phyloP scores from a whole-genome alignment of 2,888 invertebrate species.

The Cabera pusaria region DNA sequence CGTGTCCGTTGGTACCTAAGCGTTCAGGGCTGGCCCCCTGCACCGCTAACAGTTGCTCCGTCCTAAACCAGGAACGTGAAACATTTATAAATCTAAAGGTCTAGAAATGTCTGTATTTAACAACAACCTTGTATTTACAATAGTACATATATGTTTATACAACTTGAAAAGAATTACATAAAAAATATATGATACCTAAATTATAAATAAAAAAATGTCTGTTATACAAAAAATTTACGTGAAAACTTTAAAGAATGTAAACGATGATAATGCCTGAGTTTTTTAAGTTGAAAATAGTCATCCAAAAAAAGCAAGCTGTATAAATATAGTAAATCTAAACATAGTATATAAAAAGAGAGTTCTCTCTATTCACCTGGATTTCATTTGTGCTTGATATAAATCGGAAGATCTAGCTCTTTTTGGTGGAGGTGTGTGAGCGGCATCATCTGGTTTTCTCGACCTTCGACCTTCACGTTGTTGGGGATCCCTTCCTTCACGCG shows the following conservation, averaged over 20 bases:
- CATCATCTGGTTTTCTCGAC: constrained; percentile 77
- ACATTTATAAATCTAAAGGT: constrained; percentile 48
- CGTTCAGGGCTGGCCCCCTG: constrained; percentile 84
- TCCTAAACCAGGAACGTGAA: constrained; percentile 66
- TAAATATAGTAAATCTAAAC: no score
- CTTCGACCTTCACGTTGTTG: constrained; percentile 69
- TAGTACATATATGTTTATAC: no score
- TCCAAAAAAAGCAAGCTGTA: no score
- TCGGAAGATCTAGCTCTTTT: constrained; percentile 88
- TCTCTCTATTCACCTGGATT: constrained; percentile 68
- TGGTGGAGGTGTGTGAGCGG: constrained; percentile 84
- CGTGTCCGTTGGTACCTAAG: constrained; percentile 84
- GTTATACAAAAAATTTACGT: no score
- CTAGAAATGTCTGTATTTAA: constrained; percentile 9
- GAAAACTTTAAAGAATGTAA: no score
- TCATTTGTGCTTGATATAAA: constrained; percentile 85
- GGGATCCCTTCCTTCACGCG: constrained; percentile 65
- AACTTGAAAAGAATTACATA: no score
- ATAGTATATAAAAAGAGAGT: constrained; percentile 25
- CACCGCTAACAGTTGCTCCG: constrained; percentile 70
- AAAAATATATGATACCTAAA: no score
- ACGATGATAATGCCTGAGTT: no score
- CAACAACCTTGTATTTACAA: no score
- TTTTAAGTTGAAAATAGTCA: no score
- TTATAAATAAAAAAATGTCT: no score